These are phyloP conservation scores for Steinernema khuongi DNA, from an alignment of 1,140 invertebrate genomes.

Conservation along the genomic window DNA sequence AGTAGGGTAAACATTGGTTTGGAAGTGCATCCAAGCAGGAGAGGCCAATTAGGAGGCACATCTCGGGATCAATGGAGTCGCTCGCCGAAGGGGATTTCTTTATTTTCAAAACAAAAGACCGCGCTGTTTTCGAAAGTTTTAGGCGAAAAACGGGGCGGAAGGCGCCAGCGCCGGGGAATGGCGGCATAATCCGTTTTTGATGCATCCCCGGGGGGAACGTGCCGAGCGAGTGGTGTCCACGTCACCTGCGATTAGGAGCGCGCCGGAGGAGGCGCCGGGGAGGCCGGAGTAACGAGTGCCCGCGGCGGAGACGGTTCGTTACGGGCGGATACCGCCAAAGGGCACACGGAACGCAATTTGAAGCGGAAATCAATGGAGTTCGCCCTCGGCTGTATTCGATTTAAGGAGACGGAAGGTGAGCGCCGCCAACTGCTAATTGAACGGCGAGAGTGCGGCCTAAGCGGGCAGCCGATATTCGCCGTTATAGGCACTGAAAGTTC, in stretches of 20 bases:
- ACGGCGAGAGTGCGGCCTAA: too few species aligned
- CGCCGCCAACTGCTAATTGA: background rate
- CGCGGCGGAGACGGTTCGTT: background rate
- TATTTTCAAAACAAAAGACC: too few species aligned
- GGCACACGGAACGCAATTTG: slow-evolving; percentile 10
- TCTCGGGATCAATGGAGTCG: too few species aligned
- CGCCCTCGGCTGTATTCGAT: background rate
- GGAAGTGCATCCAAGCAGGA: too few species aligned
- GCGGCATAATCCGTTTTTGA: background rate
- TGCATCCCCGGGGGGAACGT: background rate
- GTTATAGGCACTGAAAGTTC: too few species aligned
- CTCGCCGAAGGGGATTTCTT: too few species aligned
- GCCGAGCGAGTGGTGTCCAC: background rate
- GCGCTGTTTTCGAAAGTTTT: background rate
- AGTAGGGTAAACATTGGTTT: too few species aligned
- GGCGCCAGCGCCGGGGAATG: background rate
- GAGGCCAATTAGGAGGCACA: too few species aligned
- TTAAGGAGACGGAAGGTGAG: background rate
- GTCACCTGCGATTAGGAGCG: slow-evolving; percentile 7
- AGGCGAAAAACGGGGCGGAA: background rate
- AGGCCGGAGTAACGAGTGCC: background rate
- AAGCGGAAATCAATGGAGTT: slow-evolving; percentile 9
- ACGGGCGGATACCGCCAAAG: background rate
- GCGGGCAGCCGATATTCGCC: too few species aligned
- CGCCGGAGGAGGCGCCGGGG: background rate